Evolutionary conservation across 1,140 invertebrate species (phyloP), one percentile per base, ranked within the genome.

Genomic region (Drosophila burlai): DNA sequence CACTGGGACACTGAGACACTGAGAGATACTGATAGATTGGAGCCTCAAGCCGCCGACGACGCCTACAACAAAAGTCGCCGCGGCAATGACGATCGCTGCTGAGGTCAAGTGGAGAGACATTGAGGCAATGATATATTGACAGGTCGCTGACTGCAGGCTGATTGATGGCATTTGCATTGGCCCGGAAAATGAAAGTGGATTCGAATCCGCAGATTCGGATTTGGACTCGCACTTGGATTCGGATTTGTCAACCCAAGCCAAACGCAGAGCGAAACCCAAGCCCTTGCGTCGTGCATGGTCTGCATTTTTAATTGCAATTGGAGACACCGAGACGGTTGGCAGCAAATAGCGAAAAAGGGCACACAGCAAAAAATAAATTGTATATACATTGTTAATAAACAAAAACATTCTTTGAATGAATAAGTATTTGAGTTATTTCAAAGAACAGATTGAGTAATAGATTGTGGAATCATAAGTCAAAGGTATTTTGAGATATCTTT

Each of bases 51-150:
- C 31, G 21, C 36, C 49, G 60, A 38, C 43, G 42, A 78, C 75
- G 76, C 69, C 81, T 62, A 83, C 80, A 83, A 83, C 47, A 75
- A 83, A 79, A 40, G 54, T 57, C 76, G 68, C 49, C 66, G 66
- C 29, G n/a, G 64, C 65, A 40, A 40, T 46, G 45, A 64, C 61
- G 46, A 61, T 21, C 31, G 66, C 26, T 47, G 26, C 50, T 74
- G 84, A 87, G 84, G 85, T 87, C 84, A 90, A 84, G 84, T 84
- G 73, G 55, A 29, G 64, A 72, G 85, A 65, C 84, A 87, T 90
- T 87, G 85, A 84, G 83, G 57, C 74, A 78, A 69, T 78, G 64
- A 78, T 78, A 58, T 78, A 78, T 78, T 62, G 75, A 78, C 75
- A 78, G 75, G 74, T 77, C 64, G 64, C 43, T 38, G 74, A 55